phyloP scores from a whole-genome alignment of 2,888 invertebrate species.

The Cylindroiulus punctatus region DNA sequence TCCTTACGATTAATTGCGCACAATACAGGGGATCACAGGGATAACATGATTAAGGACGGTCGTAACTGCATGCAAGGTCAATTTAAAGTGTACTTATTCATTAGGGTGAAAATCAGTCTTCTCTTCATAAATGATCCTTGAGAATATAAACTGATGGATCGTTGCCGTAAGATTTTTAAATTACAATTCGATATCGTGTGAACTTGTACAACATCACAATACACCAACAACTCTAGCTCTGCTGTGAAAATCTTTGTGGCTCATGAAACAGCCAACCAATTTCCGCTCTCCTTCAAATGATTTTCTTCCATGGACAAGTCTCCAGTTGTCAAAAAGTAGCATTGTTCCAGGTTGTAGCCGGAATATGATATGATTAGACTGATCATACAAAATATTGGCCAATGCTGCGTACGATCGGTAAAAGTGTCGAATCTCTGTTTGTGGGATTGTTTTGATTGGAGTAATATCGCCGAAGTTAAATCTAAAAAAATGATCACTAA shows the following conservation, averaged over 20 bases:
- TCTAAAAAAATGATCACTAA: conserved; percentile 66
- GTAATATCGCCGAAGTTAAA: conserved; percentile 81
- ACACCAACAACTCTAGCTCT: conserved; percentile 68
- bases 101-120: no score
- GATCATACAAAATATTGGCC: conserved; percentile 57
- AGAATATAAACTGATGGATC: no score
- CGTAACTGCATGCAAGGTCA: no score
- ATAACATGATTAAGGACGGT: no score
- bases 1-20: no score
- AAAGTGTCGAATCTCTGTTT: conserved; percentile 71
- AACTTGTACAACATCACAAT: background rate
- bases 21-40: no score
- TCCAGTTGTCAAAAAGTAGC: conserved; percentile 81
- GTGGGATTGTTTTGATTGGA: conserved; percentile 71
- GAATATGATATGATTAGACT: conserved; percentile 61
- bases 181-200: no score
- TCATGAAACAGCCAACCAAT: conserved; percentile 78
- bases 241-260: conserved; percentile 76
- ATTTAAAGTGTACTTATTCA: no score
- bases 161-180: no score
- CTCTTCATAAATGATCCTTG: no score
- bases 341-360: conserved; percentile 74
- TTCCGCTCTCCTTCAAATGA: conserved; percentile 75
- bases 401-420: conserved; percentile 67
- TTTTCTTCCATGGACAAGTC: conserved; percentile 79